Base-by-base conservation (phyloP, 1,140 invertebrate species). In the Globodera ellingtonae region DNA sequence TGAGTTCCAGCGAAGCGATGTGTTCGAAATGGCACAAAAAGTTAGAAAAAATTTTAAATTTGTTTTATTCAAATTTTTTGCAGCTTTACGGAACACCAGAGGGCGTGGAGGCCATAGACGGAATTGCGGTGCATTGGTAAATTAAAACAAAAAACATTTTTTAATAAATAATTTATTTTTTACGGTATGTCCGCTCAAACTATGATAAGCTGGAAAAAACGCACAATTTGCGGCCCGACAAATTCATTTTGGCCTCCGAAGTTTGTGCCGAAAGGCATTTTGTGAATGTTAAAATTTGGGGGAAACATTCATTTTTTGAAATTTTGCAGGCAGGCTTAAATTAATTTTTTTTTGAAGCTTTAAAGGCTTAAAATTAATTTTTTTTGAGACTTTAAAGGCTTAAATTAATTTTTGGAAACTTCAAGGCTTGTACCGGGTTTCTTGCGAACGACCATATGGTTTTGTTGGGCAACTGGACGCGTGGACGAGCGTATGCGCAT, bases 241-340 rank as follows among this genome's bases (percentile, higher is more conserved):
- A 94, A 83, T 93, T 94, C 84, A 89, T 95, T 7, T 83, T 96
- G 3, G 92, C 91, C 24, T 94, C 94, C 0, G 94, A 96, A 90
- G 93, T 94, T 4, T 93, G 93, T 69, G 35, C 35, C 35, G 35
- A 35, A 35, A 35, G 35, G 35, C 35, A 52, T 44, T 46, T 13
- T 46, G 70, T 15, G 21, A 72, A 44, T 52, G 3, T 35, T 24
- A 72, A 52, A 72, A 72, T 15, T 72, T 52, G 35, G 35, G 35
- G 3, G 3, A 35, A 35, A 35, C 35, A 35, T 35, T 35, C 2
- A 35, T 35, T 35, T 35, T 35, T 35, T 35, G 35, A 35, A 35
- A 35, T 2, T 35, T 35, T 35, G 24, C 24, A 24, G 1, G 35
- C 35, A 35, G 35, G 35, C 35, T 35, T 35, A 3, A 35, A 35